Base-by-base conservation (phyloP, 1,140 invertebrate genomes). In the Drosophila pseudoobscura region DNA sequence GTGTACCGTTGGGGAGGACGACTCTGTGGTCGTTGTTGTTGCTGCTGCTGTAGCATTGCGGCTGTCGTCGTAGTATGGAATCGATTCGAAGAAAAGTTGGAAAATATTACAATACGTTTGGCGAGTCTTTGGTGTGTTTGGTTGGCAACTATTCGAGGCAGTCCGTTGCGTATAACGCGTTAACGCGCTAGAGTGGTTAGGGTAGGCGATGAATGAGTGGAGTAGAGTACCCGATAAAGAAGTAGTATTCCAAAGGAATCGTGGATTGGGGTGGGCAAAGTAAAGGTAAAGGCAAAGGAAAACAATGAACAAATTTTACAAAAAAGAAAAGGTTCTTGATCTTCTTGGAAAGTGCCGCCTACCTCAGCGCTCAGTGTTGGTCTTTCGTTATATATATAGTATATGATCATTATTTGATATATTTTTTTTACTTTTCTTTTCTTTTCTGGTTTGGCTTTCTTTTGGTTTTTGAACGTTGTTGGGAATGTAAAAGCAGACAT, bases 401-500 rank as follows among this genome's bases (percentile, higher is more conserved):
- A 15, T 56, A 26, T 58, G 15, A 20, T 29, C 17, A 13, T 41
- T 60, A 41, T 50, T 20, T 20, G 7, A 45, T 39, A n/a, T 52
- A 58, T 52, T 17, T 64, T 13, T 44, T 20, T 20, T 20, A 20
- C 20, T 57, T 58, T 50, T 51, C 20, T 61, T 52, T 15, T 15
- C 15, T 15, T 15, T 68, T 60, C 39, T 61, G 50, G 24, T 56
- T 65, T 65, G 45, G 47, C 43, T 69, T 69, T 26, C 47, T 50
- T 50, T 59, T 65, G 56, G 62, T 56, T 43, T 56, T 63, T 73
- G 63, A 80, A 84, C 79, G 80, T 80, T 75, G 82, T 60, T 83
- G 72, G 71, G 74, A 83, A 83, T 87, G 83, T 64, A 69, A 83
- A 75, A 87, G 83, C 83, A 76, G 79, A 87, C 75, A 76, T 88